Evolutionary conservation across 2,113 vertebrate genomes (phyloP).

Genomic region (Rattus norvegicus): DNA sequence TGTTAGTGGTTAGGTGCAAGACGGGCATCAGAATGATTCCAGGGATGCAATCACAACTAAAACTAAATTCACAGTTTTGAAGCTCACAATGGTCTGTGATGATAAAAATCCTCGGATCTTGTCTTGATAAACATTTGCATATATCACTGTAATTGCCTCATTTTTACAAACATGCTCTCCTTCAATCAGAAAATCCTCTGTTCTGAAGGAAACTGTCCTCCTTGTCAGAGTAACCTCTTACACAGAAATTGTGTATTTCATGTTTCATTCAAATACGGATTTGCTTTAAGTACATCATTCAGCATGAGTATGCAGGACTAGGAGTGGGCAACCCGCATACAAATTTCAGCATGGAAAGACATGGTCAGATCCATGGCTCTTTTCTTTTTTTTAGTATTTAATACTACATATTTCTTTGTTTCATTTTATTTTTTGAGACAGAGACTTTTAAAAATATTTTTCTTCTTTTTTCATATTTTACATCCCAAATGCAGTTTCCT

Average conservation of each 20-base stretch:
- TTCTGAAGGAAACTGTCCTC: not conserved
- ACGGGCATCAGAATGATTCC: not conserved
- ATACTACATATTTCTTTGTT: too few species aligned
- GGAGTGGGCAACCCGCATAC: too few species aligned
- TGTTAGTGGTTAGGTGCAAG: not conserved
- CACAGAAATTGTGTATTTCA: not conserved
- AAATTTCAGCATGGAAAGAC: not conserved
- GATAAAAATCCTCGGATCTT: not conserved
- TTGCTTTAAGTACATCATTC: not conserved
- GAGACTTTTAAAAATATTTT: too few species aligned
- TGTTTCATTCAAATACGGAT: not conserved
- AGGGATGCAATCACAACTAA: conserved; percentile 15
- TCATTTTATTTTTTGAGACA: too few species aligned
- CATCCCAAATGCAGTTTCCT: too few species aligned
- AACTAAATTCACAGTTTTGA: conserved; percentile 22
- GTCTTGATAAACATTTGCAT: not conserved
- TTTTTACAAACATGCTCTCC: not conserved
- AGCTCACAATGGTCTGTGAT: not conserved
- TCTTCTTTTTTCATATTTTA: too few species aligned
- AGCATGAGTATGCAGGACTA: not conserved
- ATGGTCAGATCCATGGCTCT: not conserved
- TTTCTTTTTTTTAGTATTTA: not conserved
- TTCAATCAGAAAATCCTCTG: not conserved
- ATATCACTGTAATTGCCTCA: not conserved
- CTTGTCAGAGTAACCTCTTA: not conserved